These are phyloP conservation scores for Pheosia gnoma DNA, from an alignment of 2,888 invertebrate species.

Conservation along the genomic window DNA sequence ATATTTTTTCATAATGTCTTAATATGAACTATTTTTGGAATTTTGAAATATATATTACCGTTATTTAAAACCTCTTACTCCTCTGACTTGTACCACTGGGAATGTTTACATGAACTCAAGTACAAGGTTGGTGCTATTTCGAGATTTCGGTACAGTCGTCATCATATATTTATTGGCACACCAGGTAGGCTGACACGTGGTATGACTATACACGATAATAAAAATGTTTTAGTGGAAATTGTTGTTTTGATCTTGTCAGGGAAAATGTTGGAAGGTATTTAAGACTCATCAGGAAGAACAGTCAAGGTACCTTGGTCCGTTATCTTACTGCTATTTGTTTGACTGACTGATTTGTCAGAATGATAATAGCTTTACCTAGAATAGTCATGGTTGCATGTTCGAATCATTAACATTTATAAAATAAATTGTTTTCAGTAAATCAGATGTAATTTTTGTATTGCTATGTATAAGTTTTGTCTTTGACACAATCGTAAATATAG, in stretches of 20 bases:
- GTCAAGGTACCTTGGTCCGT: not conserved
- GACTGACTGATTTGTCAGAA: too few relatives aligned
- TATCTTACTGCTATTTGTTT: too few relatives aligned
- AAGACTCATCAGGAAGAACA: not conserved
- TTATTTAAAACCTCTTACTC: not conserved
- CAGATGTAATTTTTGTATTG: too few relatives aligned
- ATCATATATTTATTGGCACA: conserved; percentile 28
- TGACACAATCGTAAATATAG: too few relatives aligned
- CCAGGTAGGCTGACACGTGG: not conserved
- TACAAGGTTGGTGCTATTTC: conserved; percentile 46
- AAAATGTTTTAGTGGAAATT: conserved; percentile 1
- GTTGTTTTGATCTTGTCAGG: not conserved
- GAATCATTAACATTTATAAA: too few relatives aligned
- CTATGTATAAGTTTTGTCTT: too few relatives aligned
- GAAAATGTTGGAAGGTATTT: not conserved
- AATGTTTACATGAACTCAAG: conserved; percentile 37
- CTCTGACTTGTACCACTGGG: conserved; percentile 14
- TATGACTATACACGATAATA: conserved; percentile 6
- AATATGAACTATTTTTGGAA: too few relatives aligned
- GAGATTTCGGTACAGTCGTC: conserved; percentile 36
- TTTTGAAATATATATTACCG: not conserved
- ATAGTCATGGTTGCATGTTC: too few relatives aligned
- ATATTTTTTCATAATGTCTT: too few relatives aligned
- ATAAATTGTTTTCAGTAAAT: too few relatives aligned
- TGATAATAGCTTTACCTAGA: too few relatives aligned